phyloP scores from a whole-genome alignment of 2,888 invertebrate species.

The Melanostoma scalare region DNA sequence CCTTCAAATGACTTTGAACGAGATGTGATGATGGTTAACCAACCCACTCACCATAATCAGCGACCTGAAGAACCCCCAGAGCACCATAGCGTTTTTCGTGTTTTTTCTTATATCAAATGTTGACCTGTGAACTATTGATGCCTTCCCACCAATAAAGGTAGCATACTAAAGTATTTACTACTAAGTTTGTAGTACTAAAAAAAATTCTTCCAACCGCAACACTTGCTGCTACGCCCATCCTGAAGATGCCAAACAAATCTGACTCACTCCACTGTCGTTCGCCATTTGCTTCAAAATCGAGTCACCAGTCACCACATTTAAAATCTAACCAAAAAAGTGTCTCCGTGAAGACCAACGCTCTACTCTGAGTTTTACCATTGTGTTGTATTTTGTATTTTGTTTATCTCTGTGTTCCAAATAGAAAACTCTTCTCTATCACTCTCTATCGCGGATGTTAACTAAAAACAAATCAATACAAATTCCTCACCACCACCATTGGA shows the following conservation, averaged over 20 bases:
- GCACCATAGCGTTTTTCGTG: too few species aligned
- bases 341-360: not conserved
- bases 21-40: too few species aligned
- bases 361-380: constrained; percentile 23
- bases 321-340: constrained; percentile 8
- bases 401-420: constrained; percentile 15
- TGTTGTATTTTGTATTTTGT: constrained; percentile 26
- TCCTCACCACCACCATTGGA: constrained; percentile 44
- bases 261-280: constrained; percentile 34
- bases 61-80: too few species aligned
- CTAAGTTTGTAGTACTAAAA: not conserved
- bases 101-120: too few species aligned
- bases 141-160: too few species aligned
- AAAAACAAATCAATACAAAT: constrained; percentile 18
- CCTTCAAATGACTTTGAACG: too few species aligned
- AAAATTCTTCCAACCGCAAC: constrained; percentile 1
- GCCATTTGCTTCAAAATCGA: constrained; percentile 27
- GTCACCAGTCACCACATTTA: constrained; percentile 23
- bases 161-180: not conserved
- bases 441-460: constrained; percentile 31
- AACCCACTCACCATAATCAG: too few species aligned
- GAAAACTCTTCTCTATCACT: constrained; percentile 35
- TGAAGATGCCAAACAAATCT: constrained; percentile 16
- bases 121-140: too few species aligned
- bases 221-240: constrained; percentile 22